phyloP scores from a whole-genome alignment of 2,888 invertebrate genomes.

The Cyclophora punctaria region DNA sequence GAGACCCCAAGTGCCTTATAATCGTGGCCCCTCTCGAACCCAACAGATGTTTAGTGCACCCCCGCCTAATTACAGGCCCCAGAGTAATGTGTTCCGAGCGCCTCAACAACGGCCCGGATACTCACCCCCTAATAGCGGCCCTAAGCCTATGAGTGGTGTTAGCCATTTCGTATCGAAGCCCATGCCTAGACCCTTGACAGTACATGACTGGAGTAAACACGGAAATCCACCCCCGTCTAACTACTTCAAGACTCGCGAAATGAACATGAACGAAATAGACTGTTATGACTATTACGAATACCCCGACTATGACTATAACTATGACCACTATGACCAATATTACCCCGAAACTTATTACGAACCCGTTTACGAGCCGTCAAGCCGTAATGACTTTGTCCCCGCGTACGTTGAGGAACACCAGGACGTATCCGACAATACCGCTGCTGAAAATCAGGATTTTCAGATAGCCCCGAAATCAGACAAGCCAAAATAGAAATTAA shows the following conservation, averaged over 20 bases:
- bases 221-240: slow-evolving; percentile 17
- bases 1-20: background rate
- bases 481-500: too few species aligned
- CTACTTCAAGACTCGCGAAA: slow-evolving; percentile 17
- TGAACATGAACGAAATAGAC: slow-evolving; percentile 16
- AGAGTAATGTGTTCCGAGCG: background rate
- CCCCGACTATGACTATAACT: too few species aligned
- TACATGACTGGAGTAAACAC: slow-evolving; percentile 11
- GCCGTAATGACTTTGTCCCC: too few species aligned
- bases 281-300: too few species aligned
- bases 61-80: background rate
- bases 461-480: too few species aligned
- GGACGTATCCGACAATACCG: too few species aligned
- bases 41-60: background rate
- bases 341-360: too few species aligned
- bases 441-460: too few species aligned
- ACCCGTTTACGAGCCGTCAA: too few species aligned
- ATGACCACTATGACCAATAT: too few species aligned
- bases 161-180: slow-evolving; percentile 9
- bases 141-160: slow-evolving; percentile 3
- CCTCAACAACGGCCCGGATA: background rate
- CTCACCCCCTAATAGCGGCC: background rate
- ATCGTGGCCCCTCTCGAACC: background rate
- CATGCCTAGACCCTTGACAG: background rate
- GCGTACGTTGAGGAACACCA: too few species aligned